Base-by-base conservation (phyloP, 2,113 vertebrate genomes). In the Forbesichthys papilliferus region DNA sequence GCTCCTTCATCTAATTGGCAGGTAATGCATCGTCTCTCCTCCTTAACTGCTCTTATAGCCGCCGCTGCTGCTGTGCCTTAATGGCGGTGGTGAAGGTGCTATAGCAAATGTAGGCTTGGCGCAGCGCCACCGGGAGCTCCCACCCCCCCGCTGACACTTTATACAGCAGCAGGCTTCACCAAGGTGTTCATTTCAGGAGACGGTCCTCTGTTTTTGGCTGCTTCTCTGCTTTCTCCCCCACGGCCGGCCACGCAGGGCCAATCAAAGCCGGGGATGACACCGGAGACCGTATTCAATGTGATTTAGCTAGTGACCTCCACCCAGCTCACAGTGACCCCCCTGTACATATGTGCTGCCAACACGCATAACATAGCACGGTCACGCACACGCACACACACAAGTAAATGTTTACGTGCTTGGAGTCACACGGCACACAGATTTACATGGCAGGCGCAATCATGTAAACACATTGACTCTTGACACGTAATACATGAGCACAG, bases 111-210 rank as follows among this genome's bases (percentile, higher is more conserved):
- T 7, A 51, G 74, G 69, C 61, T 83, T 92, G 91, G 91, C 87
- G 20, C 16, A 0, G 55, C 0, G 90, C 89, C 91, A 89, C 68
- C 11, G 69, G 87, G 89, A 69, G 87, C 89, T 87, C 88, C 83
- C 79, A 1, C 20, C 20, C 20, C 20, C 20, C n/a, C 53, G 5
- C 85, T 73, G 92, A 90, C 87, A 92, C 85, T 87, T 93, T 91
- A 92, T 91, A 93, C 89, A 66, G 27, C 73, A 71, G 77, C 92
- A 92, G 91, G 88, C 92, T 93, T 92, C 61, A 84, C 82, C 80
- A 88, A 92, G 91, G 91, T 91, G 89, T 92, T 89, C 90, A 91
- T 93, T 93, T 92, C 91, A 90, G 81, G 84, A 89, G 77, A 73
- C 49, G 85, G 81, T 86, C 83, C 68, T 62, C 71, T 66, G 70